Conservation (phyloP, 1,140 invertebrate genomes). For the Pteromalus puparum region DNA sequence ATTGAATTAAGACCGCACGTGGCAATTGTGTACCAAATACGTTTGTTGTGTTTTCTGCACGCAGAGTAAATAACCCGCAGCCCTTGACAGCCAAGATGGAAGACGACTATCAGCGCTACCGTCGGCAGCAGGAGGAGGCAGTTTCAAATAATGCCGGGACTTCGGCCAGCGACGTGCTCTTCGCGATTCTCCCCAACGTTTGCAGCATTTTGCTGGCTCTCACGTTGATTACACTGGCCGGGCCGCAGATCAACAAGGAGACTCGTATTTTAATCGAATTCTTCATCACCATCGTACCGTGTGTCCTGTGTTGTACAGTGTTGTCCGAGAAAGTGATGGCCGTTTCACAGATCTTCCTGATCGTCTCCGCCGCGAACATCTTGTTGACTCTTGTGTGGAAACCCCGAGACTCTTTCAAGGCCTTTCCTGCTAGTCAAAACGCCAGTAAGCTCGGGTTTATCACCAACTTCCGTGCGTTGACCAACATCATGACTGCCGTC, state of each 20-base stretch:
- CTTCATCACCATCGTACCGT: slow-evolving; percentile 72
- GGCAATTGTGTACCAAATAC: background rate
- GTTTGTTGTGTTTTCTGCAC: background rate
- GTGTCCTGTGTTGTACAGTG: slow-evolving; percentile 75
- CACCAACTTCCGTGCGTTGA: slow-evolving; percentile 81
- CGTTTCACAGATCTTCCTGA: slow-evolving; percentile 58
- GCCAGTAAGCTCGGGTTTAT: slow-evolving; percentile 74
- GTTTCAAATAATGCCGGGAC: slow-evolving; percentile 67
- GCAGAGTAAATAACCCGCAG: slow-evolving; percentile 8
- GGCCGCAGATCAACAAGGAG: slow-evolving; percentile 52
- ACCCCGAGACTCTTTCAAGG: slow-evolving; percentile 5
- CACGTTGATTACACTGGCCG: slow-evolving; percentile 58
- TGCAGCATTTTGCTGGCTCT: slow-evolving; percentile 66
- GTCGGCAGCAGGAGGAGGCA: slow-evolving; percentile 65
- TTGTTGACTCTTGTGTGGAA: slow-evolving; percentile 32
- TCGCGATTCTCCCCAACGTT: slow-evolving; percentile 73
- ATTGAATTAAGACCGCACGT: background rate
- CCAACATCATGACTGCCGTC: slow-evolving; percentile 85
- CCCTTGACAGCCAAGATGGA: slow-evolving; percentile 24
- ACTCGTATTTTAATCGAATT: slow-evolving; percentile 73
- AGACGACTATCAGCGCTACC: slow-evolving; percentile 59
- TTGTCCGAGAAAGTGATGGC: slow-evolving; percentile 62
- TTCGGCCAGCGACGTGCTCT: slow-evolving; percentile 68
- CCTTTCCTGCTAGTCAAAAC: background rate
- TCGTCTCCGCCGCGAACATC: slow-evolving; percentile 59